Evolutionary conservation across 2,888 invertebrate species (phyloP).

Genomic region (Bombylius discolor): DNA sequence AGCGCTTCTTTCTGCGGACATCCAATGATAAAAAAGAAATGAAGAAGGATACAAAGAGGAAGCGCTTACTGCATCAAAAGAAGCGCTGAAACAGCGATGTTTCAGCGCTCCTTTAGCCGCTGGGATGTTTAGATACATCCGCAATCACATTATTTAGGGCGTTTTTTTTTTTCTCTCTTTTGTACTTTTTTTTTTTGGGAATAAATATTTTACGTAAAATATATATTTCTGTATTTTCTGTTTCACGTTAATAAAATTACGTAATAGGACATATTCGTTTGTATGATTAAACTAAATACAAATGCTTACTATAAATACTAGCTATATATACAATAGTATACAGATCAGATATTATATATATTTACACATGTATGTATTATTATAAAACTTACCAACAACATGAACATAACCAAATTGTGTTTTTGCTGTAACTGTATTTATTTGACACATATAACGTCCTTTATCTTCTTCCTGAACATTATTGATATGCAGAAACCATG

Average conservation of each 20-base stretch:
- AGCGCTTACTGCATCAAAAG: too few relatives aligned
- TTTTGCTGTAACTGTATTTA: slow-evolving; percentile 84
- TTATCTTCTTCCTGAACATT: slow-evolving; percentile 85
- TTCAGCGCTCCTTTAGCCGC: too few relatives aligned
- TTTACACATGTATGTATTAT: not conserved
- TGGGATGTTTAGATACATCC: not conserved
- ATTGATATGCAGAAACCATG: slow-evolving; percentile 85
- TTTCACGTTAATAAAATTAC: not conserved
- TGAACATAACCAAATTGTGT: slow-evolving; percentile 85
- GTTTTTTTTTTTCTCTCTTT: not conserved
- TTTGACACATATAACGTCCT: slow-evolving; percentile 89
- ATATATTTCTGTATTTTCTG: not conserved
- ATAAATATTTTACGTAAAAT: not conserved
- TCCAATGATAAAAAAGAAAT: too few relatives aligned
- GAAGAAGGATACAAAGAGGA: too few relatives aligned
- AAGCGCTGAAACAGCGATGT: too few relatives aligned
- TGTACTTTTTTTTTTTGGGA: not conserved
- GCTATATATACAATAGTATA: not conserved
- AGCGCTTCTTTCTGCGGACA: too few relatives aligned
- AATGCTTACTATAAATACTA: not conserved
- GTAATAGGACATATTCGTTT: not conserved
- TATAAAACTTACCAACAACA: slow-evolving; percentile 61
- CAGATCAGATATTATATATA: not conserved
- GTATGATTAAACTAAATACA: not conserved
- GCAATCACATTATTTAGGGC: not conserved